A percentile compares a stretch with the other conserved stretches of the same genome.
These are phyloP conservation scores for Meda fulgida DNA, from an alignment of 2,797 vertebrate species.

Conservation along the genomic window DNA sequence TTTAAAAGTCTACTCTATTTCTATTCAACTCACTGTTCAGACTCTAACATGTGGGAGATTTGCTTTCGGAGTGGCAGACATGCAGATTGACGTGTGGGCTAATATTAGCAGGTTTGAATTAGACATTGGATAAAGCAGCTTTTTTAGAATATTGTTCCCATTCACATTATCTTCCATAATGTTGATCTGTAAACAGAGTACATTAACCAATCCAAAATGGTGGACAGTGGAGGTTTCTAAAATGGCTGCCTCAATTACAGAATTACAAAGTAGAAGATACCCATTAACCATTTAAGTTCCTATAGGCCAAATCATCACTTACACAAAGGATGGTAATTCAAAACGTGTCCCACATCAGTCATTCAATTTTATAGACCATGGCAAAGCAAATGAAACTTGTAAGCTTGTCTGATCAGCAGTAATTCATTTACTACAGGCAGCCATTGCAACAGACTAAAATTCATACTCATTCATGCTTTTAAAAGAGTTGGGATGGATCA, in stretches of 20 bases:
- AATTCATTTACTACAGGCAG: slow-evolving; percentile 54
- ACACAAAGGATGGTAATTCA: slow-evolving; percentile 15
- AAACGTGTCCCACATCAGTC: slow-evolving; percentile 31
- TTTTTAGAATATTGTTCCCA: neutral
- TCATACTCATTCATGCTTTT: slow-evolving; percentile 41
- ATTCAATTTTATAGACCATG: neutral
- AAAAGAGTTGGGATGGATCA: slow-evolving; percentile 35
- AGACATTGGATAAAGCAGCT: slow-evolving; percentile 5
- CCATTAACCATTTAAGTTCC: neutral
- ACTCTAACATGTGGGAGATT: slow-evolving; percentile 65
- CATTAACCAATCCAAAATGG: slow-evolving; percentile 45
- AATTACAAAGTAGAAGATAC: slow-evolving; percentile 17
- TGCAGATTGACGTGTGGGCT: slow-evolving; percentile 58
- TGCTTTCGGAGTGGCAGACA: slow-evolving; percentile 75
- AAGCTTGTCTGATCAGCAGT: slow-evolving; percentile 39
- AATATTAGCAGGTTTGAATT: neutral
- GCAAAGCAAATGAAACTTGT: slow-evolving; percentile 31
- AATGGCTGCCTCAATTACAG: slow-evolving; percentile 44
- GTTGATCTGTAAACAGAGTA: slow-evolving; percentile 11
- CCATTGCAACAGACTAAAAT: slow-evolving; percentile 51
- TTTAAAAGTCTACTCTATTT: slow-evolving; percentile 66
- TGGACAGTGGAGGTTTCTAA: slow-evolving; percentile 36
- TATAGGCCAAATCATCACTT: slow-evolving; percentile 10
- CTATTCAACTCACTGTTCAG: slow-evolving; percentile 65
- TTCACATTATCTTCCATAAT: slow-evolving; percentile 11